Evolutionary conservation across 2,113 vertebrate genomes (phyloP).

Genomic region (Sapayoa aenigma): DNA sequence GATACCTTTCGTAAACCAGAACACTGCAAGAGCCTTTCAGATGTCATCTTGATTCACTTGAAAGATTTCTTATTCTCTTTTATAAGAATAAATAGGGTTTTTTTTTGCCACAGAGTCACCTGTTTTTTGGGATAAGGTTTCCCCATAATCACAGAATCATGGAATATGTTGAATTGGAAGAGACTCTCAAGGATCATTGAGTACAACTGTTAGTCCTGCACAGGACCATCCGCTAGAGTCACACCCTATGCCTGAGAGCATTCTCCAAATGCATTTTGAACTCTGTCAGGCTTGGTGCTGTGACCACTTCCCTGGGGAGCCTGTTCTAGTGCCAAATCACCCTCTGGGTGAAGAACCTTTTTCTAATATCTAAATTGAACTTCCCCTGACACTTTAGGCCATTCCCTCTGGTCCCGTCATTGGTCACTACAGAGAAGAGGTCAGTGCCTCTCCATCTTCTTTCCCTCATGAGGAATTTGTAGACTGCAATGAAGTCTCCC

Average conservation of each 20-base stretch:
- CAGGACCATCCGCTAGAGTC: neutral
- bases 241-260: neutral
- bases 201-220: neutral
- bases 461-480: neutral
- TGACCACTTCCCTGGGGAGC: neutral
- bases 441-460: neutral
- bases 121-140: neutral
- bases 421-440: neutral
- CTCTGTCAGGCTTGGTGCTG: neutral
- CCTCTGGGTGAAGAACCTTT: neutral
- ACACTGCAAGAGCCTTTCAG: neutral
- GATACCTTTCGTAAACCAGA: neutral
- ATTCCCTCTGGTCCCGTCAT: neutral
- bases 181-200: neutral
- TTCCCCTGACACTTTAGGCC: neutral
- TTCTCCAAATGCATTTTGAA: neutral
- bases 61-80: neutral
- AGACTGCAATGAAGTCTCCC: neutral
- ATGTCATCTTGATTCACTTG: neutral
- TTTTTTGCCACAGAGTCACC: neutral
- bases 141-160: neutral
- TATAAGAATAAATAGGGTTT: too few species aligned
- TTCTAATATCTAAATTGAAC: neutral
- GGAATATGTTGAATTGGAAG: neutral
- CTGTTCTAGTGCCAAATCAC: too few species aligned